Percentiles rank a stretch among this genome's conserved stretches.
These are phyloP conservation scores for Pangasianodon gigas DNA, from an alignment of 2,113 vertebrate genomes.

Conservation along the genomic window DNA sequence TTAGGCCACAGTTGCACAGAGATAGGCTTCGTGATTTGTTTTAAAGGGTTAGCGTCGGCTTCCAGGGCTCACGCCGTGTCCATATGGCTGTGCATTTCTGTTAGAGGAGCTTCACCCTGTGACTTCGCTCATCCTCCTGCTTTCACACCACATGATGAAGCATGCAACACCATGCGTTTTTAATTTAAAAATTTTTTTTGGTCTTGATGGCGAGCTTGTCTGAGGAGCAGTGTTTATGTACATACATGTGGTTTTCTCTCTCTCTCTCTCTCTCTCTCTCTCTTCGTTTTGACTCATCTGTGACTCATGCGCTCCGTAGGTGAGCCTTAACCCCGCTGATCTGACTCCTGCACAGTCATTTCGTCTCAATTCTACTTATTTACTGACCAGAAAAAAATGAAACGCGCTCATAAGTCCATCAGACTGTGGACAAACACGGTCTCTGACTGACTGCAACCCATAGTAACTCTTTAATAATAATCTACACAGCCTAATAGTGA, in stretches of 20 bases:
- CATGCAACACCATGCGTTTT: background rate
- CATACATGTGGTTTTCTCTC: background rate
- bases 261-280: background rate
- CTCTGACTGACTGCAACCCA: background rate
- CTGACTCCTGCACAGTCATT: constrained; percentile 29
- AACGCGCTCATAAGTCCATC: background rate
- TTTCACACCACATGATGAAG: background rate
- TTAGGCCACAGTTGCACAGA: background rate
- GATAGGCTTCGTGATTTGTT: background rate
- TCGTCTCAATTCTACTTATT: background rate
- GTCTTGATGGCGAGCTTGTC: background rate
- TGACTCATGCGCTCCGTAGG: background rate
- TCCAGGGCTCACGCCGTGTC: constrained; percentile 27
- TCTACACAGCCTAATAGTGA: background rate
- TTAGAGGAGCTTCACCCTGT: background rate
- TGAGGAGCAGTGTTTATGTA: background rate
- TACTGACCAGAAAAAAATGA: background rate
- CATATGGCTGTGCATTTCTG: constrained; percentile 24
- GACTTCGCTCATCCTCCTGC: background rate
- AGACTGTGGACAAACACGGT: background rate
- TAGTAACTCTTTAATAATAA: background rate
- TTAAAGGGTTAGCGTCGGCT: background rate
- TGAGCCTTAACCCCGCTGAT: background rate
- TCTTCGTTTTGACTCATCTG: constrained; percentile 32
- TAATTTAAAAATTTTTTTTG: background rate